Base-by-base conservation (phyloP, 2,888 invertebrate genomes). In the Morpho deidamia region DNA sequence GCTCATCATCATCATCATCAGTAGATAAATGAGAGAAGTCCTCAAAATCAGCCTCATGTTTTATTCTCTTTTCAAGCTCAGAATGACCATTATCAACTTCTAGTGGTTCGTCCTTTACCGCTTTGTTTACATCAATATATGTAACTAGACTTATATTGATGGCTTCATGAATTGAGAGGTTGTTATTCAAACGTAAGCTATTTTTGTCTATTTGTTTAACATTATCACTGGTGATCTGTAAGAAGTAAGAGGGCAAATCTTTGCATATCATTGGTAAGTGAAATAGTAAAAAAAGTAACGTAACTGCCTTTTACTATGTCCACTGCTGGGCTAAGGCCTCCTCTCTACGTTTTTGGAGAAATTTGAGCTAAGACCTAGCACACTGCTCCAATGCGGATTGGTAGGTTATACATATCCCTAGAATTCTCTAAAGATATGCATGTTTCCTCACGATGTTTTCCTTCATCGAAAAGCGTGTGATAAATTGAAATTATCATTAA, bases 1-100 rank as follows among this genome's bases (percentile, higher is more conserved):
- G 84, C 54, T 83, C 81, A 62, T 86, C 77, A 58, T 83, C 81
- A 62, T 86, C 77, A 58, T 86, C 77, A 59, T 77, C 79, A 65
- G 76, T 79, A 1, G 73, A 72, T 9, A 67, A 40, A 2, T 53
- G 55, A 7, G 57, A 52, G 8, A 50, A 53, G 9, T 73, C 74
- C 54, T 68, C 65, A 43, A 53, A 56, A n/a, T 63, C 64, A 23
- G 71, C 66, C 50, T 83, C 82, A 37, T 74, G 68, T 51, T 85
- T 82, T 0, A 82, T 66, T 51, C 44, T 44, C 3, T 65, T 64
- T 0, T 66, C 47, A 39, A 72, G 68, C 37, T 66, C 54, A 46
- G 48, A 52, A 43, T 59, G 42, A 44, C 59, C 42, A 43, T 44
- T 51, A n/a, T 43, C 46, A 12, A 61, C 56, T 12, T 67, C 66